Evolutionary conservation across 2,888 invertebrate genomes (phyloP).

Genomic region (Sinelater perroti): DNA sequence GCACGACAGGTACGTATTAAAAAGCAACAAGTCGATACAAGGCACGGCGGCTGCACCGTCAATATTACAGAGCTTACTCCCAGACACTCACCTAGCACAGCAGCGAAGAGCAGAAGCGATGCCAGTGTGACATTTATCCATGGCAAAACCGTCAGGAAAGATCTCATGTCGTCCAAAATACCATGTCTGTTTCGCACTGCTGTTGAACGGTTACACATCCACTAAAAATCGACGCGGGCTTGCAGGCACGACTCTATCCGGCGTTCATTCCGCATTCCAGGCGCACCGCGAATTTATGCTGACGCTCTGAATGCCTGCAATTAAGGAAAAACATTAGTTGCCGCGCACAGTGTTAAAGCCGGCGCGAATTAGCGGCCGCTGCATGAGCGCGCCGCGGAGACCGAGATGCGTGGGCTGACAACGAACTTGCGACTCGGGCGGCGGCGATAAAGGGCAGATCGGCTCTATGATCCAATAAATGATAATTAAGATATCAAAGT

Average conservation of each 20-base stretch:
- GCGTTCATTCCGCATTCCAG: slow-evolving; percentile 13
- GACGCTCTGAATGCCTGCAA: slow-evolving; percentile 13
- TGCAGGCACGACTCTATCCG: slow-evolving; percentile 6
- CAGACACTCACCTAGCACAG: slow-evolving; percentile 53
- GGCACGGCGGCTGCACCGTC: slow-evolving; percentile 9
- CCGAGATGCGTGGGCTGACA: too few relatives aligned
- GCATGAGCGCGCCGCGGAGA: not conserved
- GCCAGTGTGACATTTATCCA: slow-evolving; percentile 56
- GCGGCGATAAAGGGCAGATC: too few relatives aligned
- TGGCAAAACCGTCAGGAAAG: slow-evolving; percentile 54
- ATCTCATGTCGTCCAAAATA: slow-evolving; percentile 59
- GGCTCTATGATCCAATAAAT: too few relatives aligned
- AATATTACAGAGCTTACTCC: slow-evolving; percentile 5
- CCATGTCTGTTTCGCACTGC: slow-evolving; percentile 56
- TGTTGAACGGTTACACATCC: slow-evolving; percentile 49
- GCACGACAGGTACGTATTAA: too few relatives aligned
- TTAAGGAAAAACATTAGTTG: slow-evolving; percentile 15
- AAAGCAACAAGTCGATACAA: too few relatives aligned
- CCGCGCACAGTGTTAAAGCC: slow-evolving; percentile 1
- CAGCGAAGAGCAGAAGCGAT: slow-evolving; percentile 52
- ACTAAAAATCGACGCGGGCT: slow-evolving; percentile 33
- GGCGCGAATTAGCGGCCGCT: not conserved
- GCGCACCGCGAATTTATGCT: slow-evolving; percentile 12
- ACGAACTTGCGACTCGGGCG: too few relatives aligned
- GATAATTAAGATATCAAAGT: too few relatives aligned